Percentiles rank a stretch among this genome's conserved stretches.
These are phyloP conservation scores for Drosophila kambysellisi DNA, from an alignment of 2,888 invertebrate genomes.

Conservation along the genomic window DNA sequence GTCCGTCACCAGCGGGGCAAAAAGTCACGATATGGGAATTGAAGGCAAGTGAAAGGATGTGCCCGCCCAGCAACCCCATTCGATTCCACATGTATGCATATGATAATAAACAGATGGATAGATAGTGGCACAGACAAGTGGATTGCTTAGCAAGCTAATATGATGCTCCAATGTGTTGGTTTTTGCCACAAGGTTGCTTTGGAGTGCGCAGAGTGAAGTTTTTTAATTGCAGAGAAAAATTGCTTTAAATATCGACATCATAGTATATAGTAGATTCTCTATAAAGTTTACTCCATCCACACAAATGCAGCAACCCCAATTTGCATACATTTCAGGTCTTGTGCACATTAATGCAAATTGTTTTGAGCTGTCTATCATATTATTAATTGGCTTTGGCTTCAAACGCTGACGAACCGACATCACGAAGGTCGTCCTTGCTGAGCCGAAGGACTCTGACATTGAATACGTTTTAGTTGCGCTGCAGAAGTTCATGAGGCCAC, in stretches of 20 bases:
- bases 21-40: slow-evolving; percentile 55
- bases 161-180: slow-evolving; percentile 15
- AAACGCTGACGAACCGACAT: slow-evolving; percentile 36
- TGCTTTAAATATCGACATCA: neutral
- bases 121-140: slow-evolving; percentile 25
- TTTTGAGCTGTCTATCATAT: slow-evolving; percentile 59
- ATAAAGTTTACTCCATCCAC: neutral
- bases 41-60: slow-evolving; percentile 28
- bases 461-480: slow-evolving; percentile 74
- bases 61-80: neutral
- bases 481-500: slow-evolving; percentile 69
- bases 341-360: slow-evolving; percentile 68
- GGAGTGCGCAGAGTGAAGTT: neutral
- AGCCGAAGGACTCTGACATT: slow-evolving; percentile 57
- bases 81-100: slow-evolving; percentile 25
- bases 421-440: slow-evolving; percentile 45
- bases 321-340: slow-evolving; percentile 42
- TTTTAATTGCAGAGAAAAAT: neutral
- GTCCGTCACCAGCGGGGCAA: slow-evolving; percentile 40
- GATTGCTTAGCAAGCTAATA: slow-evolving; percentile 35
- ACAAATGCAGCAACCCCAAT: slow-evolving; percentile 32
- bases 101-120: slow-evolving; percentile 35
- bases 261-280: neutral
- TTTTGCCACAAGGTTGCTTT: slow-evolving; percentile 19
- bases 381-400: slow-evolving; percentile 69